Evolutionary conservation across 2,888 invertebrate species (phyloP), one percentile per base, ranked within the genome.

Genomic region (Poecilus cupreus): DNA sequence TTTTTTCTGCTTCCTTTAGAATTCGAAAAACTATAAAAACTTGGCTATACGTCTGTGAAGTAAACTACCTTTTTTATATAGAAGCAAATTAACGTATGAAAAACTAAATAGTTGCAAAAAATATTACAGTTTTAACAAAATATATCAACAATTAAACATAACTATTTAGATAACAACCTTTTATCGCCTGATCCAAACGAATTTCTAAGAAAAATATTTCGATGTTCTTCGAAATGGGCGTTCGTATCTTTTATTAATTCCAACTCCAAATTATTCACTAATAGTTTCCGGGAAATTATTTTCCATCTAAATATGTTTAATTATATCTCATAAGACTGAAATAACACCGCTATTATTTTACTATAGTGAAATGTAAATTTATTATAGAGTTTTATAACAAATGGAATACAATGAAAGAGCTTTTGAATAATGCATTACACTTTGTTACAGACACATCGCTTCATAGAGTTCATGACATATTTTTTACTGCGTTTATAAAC

Each of bases 361-460:
- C 64, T 37, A 37, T 32, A 32, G 64, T 68, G 37, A 68, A 68
- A 68, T 68, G 64, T 68, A 68, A 68, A 68, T 68, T 37, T 37
- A 68, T 68, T 6, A 37, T 68, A 68, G 32, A 68, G 39, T 68
- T 68, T 32, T 37, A 68, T 37, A 37, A 68, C 37, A 68, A 68
- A 68, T 68, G 37, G 60, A 68, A 68, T 68, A 68, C 64, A 68
- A 68, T 68, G 64, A 68, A 18, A 18, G 16, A 68, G 64, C 64
- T 68, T 51, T 68, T 68, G 64, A 68, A 68, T 68, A 68, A 68
- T 68, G 64, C 64, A 68, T 32, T 16, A 37, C 16, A 68, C 64
- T 68, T 68, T 68, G 64, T 68, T 68, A 37, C n/a, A 3, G 37
- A 68, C 64, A 37, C 18, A 37, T 37, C 18, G 18, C 37, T 13